These are phyloP conservation scores for Nycticryphes semicollaris DNA, from an alignment of 2,113 vertebrate species.

Conservation along the genomic window DNA sequence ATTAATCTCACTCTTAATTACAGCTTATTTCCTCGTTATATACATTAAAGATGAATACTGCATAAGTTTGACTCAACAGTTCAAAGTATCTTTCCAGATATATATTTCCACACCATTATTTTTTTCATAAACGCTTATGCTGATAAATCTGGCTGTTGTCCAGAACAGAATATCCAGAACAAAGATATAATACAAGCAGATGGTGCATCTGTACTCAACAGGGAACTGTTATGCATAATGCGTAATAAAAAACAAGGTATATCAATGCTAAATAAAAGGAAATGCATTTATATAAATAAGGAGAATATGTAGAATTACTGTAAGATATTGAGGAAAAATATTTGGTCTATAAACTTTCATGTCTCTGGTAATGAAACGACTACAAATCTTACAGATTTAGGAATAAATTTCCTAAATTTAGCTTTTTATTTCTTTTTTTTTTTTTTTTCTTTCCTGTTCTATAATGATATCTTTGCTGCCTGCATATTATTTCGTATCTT, in stretches of 20 bases:
- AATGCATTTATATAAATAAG: neutral
- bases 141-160: neutral
- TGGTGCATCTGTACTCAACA: rapidly evolving
- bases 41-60: neutral
- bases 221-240: rapidly evolving
- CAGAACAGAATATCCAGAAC: neutral
- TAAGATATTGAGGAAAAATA: neutral
- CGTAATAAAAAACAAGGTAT: neutral
- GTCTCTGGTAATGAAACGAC: rapidly evolving
- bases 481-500: neutral
- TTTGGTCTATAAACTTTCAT: neutral
- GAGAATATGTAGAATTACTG: neutral
- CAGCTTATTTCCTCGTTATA: neutral
- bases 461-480: neutral
- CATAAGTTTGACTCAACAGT: neutral
- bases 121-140: neutral
- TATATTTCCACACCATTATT: neutral
- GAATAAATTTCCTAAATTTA: neutral
- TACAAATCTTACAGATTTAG: neutral
- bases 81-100: neutral
- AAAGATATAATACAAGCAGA: neutral
- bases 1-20: neutral
- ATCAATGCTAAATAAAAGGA: neutral
- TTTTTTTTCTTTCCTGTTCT: neutral
- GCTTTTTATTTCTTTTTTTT: neutral